Base-by-base conservation (phyloP, 2,888 invertebrate genomes). In the Aphidius colemani region DNA sequence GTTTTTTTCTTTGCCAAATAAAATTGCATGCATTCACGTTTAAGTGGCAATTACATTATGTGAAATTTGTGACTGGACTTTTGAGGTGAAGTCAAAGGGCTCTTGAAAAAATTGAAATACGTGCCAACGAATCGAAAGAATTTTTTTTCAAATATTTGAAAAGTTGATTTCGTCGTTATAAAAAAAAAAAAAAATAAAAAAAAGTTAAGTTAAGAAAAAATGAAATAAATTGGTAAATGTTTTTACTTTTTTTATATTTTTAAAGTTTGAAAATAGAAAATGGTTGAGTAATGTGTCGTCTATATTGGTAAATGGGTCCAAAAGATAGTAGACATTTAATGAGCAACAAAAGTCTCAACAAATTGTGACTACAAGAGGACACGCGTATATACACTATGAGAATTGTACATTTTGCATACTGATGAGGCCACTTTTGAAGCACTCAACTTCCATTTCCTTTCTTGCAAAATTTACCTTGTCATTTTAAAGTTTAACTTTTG, bases 381-480 rank as follows among this genome's bases (percentile, higher is more conserved):
- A 72, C 70, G 71, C 72, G 71, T 71, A 68, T 71, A 68, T 70
- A 68, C 13, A 18, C 66, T 69, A 71, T 69, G 68, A 68, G 71
- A 70, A 73, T 75, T 69, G 70, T 69, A 73, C 76, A 76, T 75
- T 76, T 76, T 77, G 76, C 75, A 77, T 78, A 74, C 77, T 74
- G 78, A 78, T 77, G 77, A 76, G 74, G 63, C 72, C 76, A 75
- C 75, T 77, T 74, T 74, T 69, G 61, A 75, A 67, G 65, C 71
- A 73, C 72, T 72, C 71, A 69, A 64, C 68, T 71, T 68, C 72
- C 70, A 73, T 73, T 76, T 75, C 72, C 75, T 73, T 73, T 75
- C 67, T 57, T 46, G 59, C 69, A 67, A 69, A 70, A 70, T 74
- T 72, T 57, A 45, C 73, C 74, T 74, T 75, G 72, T 76, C 75